A percentile compares a stretch with the other conserved stretches of the same genome.
These are phyloP conservation scores for Melierax canorus DNA, from an alignment of 2,113 vertebrate species.

Conservation along the genomic window DNA sequence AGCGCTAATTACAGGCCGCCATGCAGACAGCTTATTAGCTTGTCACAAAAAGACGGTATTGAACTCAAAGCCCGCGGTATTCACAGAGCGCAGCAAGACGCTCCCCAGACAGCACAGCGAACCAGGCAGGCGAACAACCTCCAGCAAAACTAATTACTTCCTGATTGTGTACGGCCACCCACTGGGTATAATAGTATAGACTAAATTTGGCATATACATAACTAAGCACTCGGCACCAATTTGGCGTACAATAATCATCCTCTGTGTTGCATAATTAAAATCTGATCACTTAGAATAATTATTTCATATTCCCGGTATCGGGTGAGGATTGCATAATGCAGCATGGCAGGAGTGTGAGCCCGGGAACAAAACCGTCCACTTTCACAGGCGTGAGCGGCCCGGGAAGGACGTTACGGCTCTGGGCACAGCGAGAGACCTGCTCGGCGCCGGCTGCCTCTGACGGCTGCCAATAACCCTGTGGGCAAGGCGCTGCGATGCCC, in stretches of 20 bases:
- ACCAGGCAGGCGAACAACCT: constrained; percentile 60
- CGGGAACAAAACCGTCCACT: rapidly evolving
- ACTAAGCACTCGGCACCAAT: constrained; percentile 67
- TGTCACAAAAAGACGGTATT: constrained; percentile 45
- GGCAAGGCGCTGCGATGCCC: not conserved
- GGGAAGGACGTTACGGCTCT: not conserved
- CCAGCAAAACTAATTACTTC: constrained; percentile 76
- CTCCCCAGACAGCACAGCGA: constrained; percentile 66
- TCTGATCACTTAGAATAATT: constrained; percentile 68
- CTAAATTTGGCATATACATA: constrained; percentile 70
- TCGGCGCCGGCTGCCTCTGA: rapidly evolving
- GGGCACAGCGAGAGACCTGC: rapidly evolving
- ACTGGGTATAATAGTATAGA: constrained; percentile 72
- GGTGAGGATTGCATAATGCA: constrained; percentile 26
- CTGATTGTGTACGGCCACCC: constrained; percentile 76
- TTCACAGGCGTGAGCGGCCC: not conserved
- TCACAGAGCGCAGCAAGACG: constrained; percentile 62
- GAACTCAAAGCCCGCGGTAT: constrained; percentile 40
- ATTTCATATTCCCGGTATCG: constrained; percentile 55
- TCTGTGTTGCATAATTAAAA: constrained; percentile 68
- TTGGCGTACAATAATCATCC: constrained; percentile 65
- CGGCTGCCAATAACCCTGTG: rapidly evolving
- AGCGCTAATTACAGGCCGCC: constrained; percentile 61
- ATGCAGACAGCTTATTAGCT: constrained; percentile 59
- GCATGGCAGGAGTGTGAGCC: not conserved